phyloP scores from a whole-genome alignment of 2,797 vertebrate genomes.

The Eutrigla gurnardus region DNA sequence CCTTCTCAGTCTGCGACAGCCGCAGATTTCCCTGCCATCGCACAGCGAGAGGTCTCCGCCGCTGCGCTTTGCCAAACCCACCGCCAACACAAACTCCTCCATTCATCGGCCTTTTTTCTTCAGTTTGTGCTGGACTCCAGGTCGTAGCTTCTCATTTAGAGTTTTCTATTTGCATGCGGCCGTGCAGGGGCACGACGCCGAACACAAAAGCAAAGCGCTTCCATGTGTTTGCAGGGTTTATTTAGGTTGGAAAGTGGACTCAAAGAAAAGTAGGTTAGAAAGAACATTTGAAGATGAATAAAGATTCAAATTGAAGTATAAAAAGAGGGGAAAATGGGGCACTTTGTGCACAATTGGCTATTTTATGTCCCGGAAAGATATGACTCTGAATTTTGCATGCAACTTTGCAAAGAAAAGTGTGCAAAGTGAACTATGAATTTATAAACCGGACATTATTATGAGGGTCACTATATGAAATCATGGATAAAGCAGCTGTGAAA shows the following conservation, averaged over 20 bases:
- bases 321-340: not conserved
- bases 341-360: not conserved
- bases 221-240: conserved; percentile 13
- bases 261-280: not conserved
- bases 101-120: conserved; percentile 48
- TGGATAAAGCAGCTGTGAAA: conserved; percentile 2
- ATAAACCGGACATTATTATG: not conserved
- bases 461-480: conserved; percentile 1
- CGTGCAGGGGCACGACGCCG: conserved; percentile 11
- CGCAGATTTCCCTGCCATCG: conserved; percentile 54
- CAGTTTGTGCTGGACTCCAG: conserved; percentile 40
- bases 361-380: not conserved
- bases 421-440: not conserved
- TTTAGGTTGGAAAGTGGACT: not conserved
- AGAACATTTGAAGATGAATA: not conserved
- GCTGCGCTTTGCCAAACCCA: conserved; percentile 49
- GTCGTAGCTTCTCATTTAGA: conserved; percentile 47
- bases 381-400: not conserved
- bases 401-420: not conserved
- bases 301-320: not conserved
- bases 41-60: conserved; percentile 54
- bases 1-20: conserved; percentile 71
- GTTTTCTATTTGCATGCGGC: conserved; percentile 42
- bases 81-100: conserved; percentile 51
- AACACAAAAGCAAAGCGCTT: conserved; percentile 46